phyloP scores from a whole-genome alignment of 2,888 invertebrate genomes.

The Plemyria rubiginata region DNA sequence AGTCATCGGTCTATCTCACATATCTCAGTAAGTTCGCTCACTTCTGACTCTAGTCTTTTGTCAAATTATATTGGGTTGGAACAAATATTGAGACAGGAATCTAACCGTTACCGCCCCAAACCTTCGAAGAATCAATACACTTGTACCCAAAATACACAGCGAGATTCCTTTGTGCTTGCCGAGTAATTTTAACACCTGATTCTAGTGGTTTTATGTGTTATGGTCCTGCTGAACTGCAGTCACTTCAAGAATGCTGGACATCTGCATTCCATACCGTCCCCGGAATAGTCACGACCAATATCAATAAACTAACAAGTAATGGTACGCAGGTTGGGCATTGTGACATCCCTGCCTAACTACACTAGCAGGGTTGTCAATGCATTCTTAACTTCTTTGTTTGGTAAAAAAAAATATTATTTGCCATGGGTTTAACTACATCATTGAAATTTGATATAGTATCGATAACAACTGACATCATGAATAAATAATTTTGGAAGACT shows the following conservation, averaged over 20 bases:
- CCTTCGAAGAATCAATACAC: conserved; percentile 2
- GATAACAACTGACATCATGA: no score
- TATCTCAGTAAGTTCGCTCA: no score
- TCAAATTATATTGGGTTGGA: not conserved
- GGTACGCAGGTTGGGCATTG: conserved; percentile 12
- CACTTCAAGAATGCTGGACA: conserved; percentile 23
- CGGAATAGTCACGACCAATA: conserved; percentile 21
- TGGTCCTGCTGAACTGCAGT: conserved; percentile 12
- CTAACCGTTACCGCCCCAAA: not conserved
- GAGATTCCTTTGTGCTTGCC: conserved; percentile 13
- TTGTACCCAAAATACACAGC: conserved; percentile 9
- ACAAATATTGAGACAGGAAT: not conserved
- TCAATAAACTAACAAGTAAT: conserved; percentile 29
- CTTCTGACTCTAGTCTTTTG: not conserved
- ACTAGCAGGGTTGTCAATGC: not conserved
- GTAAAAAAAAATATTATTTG: not conserved
- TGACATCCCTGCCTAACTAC: not conserved
- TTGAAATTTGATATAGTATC: no score
- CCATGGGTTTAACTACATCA: no score
- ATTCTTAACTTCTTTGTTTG: not conserved
- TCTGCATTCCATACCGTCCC: conserved; percentile 24
- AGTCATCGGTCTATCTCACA: no score
- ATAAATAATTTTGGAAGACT: no score
- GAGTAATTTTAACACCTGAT: conserved; percentile 24
- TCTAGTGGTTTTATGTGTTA: conserved; percentile 1